These are phyloP conservation scores for Ophiothrix spiculata DNA, from an alignment of 35 echinoderm and acorn worm species.

Conservation along the genomic window DNA sequence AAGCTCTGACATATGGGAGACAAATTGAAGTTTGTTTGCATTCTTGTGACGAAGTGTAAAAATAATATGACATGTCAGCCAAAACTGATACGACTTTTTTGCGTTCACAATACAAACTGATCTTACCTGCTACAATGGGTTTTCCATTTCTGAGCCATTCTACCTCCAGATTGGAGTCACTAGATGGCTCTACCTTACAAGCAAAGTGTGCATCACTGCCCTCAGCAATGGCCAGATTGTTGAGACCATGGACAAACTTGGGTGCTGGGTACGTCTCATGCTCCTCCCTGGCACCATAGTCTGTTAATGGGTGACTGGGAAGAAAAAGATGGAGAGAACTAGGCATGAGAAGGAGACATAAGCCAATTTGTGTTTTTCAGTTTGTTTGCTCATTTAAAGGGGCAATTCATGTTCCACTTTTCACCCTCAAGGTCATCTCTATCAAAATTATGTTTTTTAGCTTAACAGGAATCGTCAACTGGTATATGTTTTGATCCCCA, in stretches of 20 bases:
- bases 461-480: too few species aligned
- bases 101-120: background rate
- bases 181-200: conserved; percentile 26
- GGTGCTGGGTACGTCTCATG: background rate
- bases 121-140: conserved; percentile 30
- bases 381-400: too few species aligned
- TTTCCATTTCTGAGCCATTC: conserved; percentile 57
- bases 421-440: too few species aligned
- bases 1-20: background rate
- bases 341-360: background rate
- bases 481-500: too few species aligned
- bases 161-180: conserved; percentile 37
- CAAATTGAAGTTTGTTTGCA: background rate
- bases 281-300: background rate
- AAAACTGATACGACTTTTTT: too few species aligned
- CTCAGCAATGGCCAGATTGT: background rate
- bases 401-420: too few species aligned
- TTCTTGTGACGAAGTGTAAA: background rate
- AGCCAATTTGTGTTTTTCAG: background rate
- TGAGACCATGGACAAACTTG: background rate
- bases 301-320: background rate
- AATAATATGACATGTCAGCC: background rate
- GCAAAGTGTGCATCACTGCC: conserved; percentile 38
- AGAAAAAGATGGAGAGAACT: background rate
- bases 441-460: too few species aligned